Evolutionary conservation across 2,113 vertebrate genomes (phyloP), one percentile per base, ranked within the genome.

Genomic region (Melanostigma gelatinosum): DNA sequence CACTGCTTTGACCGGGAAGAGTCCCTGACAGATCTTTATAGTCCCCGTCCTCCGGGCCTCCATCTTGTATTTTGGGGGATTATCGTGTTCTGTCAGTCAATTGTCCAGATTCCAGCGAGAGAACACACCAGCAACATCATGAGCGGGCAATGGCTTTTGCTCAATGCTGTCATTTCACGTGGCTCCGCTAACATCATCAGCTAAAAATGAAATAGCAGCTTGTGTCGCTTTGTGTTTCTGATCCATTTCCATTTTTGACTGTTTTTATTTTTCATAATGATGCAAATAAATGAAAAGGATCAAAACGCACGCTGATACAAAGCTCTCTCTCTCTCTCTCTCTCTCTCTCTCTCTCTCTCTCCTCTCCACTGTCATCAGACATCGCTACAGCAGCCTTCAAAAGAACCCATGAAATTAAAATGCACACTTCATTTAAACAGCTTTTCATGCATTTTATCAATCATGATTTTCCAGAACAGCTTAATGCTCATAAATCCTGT

Each of bases 51-150:
- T 65, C 66, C 11, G 11, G 60, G 71, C 74, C 54, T 69, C 83
- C 62, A 64, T 87, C 73, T 81, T 73, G 63, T 84, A 71, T 63
- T 80, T 75, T 80, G 29, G 42, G 79, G 92, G 88, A 92, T 92
- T 91, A 91, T 87, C 77, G 16, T 92, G 68, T 88, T 93, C 91
- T 94, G 93, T 89, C 89, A 90, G 87, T 89, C 75, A 88, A 90
- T 93, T 79, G 82, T 90, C 91, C 64, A 12, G 72, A 79, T 77
- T 82, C 77, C 81, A 83, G 81, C 81, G 15, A 66, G 78, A 77
- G 88, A 81, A 87, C 81, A 63, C 82, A 81, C 65, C 87, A 82
- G 71, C 79, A 4, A n/a, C 79, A 44, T 9, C 0, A n/a, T 24
- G 84, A 89, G 82, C 57, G 18, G 82, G 75, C 82, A 20, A 3